phyloP scores from a whole-genome alignment of 2,797 vertebrate species.

The Momotus momota region DNA sequence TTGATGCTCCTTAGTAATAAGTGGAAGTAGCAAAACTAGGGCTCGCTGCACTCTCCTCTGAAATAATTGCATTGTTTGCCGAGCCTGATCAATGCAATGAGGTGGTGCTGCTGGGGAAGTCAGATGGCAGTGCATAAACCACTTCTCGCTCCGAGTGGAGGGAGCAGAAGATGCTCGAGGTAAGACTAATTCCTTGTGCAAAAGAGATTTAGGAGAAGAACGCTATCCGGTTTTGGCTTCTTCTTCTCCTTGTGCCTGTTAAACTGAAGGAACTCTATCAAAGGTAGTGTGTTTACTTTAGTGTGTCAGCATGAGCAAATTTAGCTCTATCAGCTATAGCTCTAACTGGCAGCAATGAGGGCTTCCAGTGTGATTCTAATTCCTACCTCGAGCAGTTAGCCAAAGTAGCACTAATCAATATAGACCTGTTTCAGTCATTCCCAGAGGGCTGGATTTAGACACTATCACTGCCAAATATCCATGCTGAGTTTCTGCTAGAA shows the following conservation, averaged over 20 bases:
- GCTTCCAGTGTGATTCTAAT: background rate
- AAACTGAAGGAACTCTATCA: background rate
- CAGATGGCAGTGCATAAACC: background rate
- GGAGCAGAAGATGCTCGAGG: background rate
- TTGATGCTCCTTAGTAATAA: conserved; percentile 66
- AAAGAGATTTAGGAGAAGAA: background rate
- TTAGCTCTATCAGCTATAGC: background rate
- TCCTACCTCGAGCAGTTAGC: background rate
- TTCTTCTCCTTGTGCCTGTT: background rate
- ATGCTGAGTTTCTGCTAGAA: background rate
- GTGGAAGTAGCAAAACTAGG: conserved; percentile 72
- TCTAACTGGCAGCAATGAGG: background rate
- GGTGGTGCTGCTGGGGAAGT: background rate
- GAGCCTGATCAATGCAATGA: conserved; percentile 19
- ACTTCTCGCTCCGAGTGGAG: background rate
- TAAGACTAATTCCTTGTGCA: background rate
- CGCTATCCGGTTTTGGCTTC: background rate
- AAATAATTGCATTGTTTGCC: conserved; percentile 78
- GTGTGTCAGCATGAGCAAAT: background rate
- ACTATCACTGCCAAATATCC: background rate
- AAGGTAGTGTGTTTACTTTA: background rate
- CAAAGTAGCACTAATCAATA: background rate
- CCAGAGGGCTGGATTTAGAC: background rate
- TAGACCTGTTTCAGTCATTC: background rate
- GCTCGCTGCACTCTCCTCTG: conserved; percentile 66